Percentiles rank a stretch among this genome's conserved stretches.
phyloP scores from a whole-genome alignment of 2,888 invertebrate genomes.

The Platerodrilus igneus region DNA sequence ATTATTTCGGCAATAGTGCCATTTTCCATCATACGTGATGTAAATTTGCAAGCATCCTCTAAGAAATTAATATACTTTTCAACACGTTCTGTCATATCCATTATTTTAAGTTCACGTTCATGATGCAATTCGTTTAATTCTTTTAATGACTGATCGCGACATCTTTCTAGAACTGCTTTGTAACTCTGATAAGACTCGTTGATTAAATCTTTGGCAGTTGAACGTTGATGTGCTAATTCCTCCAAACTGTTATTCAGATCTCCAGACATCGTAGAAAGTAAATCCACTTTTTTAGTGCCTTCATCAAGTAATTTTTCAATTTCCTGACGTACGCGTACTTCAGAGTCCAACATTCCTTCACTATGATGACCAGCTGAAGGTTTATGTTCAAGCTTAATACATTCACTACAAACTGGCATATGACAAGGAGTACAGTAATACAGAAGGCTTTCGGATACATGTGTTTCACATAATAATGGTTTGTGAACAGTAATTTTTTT shows the following conservation, averaged over 20 bases:
- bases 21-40: slow-evolving; percentile 72
- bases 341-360: slow-evolving; percentile 76
- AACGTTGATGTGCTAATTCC: slow-evolving; percentile 82
- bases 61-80: slow-evolving; percentile 81
- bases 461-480: slow-evolving; percentile 78
- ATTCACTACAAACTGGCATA: slow-evolving; percentile 83
- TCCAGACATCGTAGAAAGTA: slow-evolving; percentile 71
- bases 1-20: slow-evolving; percentile 84
- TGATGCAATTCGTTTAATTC: slow-evolving; percentile 74
- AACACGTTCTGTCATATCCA: slow-evolving; percentile 73
- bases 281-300: slow-evolving; percentile 68
- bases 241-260: slow-evolving; percentile 75
- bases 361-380: slow-evolving; percentile 74
- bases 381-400: slow-evolving; percentile 77
- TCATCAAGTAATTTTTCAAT: slow-evolving; percentile 69
- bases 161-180: slow-evolving; percentile 75
- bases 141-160: slow-evolving; percentile 69
- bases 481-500: slow-evolving; percentile 82
- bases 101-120: slow-evolving; percentile 80
- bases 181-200: slow-evolving; percentile 75
- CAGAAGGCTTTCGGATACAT: slow-evolving; percentile 78
- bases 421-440: slow-evolving; percentile 86
- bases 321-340: slow-evolving; percentile 69
- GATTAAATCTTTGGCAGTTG: slow-evolving; percentile 78
- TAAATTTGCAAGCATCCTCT: slow-evolving; percentile 82